These are phyloP conservation scores for Buathra laborator DNA, from an alignment of 2,888 invertebrate genomes.

Conservation along the genomic window DNA sequence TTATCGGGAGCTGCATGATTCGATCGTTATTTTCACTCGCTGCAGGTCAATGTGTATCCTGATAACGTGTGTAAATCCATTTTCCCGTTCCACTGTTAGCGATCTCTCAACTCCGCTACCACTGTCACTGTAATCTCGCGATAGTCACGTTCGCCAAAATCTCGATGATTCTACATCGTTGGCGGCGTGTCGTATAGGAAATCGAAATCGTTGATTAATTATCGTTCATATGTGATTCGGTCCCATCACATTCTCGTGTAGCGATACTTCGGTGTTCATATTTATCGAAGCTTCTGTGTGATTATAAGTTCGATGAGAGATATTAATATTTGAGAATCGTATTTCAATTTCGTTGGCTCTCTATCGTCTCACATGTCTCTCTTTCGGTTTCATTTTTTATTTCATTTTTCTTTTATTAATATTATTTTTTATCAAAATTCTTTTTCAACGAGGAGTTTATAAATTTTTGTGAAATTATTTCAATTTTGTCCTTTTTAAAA, in stretches of 20 bases:
- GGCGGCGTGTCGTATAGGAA: slow-evolving; percentile 18
- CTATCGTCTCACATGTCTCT: not conserved
- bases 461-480: too few relatives aligned
- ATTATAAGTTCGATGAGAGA: slow-evolving; percentile 4
- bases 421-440: too few relatives aligned
- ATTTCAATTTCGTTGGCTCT: slow-evolving; percentile 22
- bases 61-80: slow-evolving; percentile 50
- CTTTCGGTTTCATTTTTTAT: not conserved
- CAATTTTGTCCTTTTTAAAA: too few relatives aligned
- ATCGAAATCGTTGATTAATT: slow-evolving; percentile 54
- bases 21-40: slow-evolving; percentile 56
- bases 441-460: too few relatives aligned
- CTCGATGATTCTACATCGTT: slow-evolving; percentile 9
- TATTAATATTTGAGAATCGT: slow-evolving; percentile 30
- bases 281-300: not conserved
- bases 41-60: slow-evolving; percentile 40
- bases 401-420: too few relatives aligned
- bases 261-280: not conserved
- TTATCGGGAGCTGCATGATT: slow-evolving; percentile 60
- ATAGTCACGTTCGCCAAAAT: slow-evolving; percentile 59
- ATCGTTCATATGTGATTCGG: slow-evolving; percentile 31
- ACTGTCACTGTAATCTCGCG: slow-evolving; percentile 57
- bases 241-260: not conserved
- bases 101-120: slow-evolving; percentile 12
- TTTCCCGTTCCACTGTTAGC: slow-evolving; percentile 14